phyloP scores from a whole-genome alignment of 2,888 invertebrate genomes.

The Drosophila eohydei region DNA sequence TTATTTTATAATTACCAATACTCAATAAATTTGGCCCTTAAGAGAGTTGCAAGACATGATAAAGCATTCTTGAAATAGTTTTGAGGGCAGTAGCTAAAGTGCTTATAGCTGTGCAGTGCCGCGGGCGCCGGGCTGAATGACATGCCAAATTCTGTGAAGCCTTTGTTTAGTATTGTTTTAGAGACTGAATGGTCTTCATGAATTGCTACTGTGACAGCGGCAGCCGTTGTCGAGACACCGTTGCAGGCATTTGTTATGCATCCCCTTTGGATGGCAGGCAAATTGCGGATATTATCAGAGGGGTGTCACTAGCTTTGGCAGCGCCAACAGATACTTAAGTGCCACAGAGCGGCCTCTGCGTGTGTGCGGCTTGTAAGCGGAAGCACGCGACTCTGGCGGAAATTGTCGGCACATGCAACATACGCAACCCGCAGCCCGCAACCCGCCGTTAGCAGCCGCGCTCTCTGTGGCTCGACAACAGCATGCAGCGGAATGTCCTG shows the following conservation, averaged over 20 bases:
- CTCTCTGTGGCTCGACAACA: conserved; percentile 6
- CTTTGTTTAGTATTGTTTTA: neutral
- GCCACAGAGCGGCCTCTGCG: conserved; percentile 40
- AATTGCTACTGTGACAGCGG: conserved; percentile 4
- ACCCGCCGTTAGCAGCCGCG: neutral
- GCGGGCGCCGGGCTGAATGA: too few species aligned
- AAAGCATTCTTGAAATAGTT: neutral
- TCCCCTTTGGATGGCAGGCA: conserved; percentile 29
- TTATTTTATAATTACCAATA: neutral
- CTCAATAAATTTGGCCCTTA: neutral
- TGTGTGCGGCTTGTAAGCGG: conserved; percentile 60
- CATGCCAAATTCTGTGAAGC: neutral
- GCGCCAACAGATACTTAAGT: conserved; percentile 69
- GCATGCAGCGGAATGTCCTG: conserved; percentile 27
- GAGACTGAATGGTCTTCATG: neutral
- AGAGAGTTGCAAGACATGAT: neutral
- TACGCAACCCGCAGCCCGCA: conserved; percentile 43
- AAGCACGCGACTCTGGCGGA: conserved; percentile 74
- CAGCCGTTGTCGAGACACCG: neutral
- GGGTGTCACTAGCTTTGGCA: conserved; percentile 55
- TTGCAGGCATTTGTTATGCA: conserved; percentile 23
- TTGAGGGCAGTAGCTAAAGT: neutral
- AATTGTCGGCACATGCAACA: conserved; percentile 72
- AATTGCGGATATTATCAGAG: conserved; percentile 68
- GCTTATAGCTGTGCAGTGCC: neutral